These are phyloP conservation scores for Megaceryle maxima DNA, from an alignment of 2,113 vertebrate species.

Conservation along the genomic window DNA sequence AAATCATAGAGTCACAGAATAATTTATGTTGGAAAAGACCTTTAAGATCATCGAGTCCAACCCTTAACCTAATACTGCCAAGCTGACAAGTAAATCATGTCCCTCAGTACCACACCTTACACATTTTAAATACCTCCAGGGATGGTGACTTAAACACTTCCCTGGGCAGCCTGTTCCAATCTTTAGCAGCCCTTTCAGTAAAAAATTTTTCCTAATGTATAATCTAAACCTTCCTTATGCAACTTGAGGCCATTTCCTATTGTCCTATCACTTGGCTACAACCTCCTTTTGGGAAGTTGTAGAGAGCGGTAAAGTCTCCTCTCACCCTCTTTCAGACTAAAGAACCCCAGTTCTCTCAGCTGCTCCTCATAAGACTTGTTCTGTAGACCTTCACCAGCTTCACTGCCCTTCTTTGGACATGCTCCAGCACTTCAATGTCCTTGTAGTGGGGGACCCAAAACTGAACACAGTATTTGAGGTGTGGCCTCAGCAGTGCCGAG, in stretches of 20 bases:
- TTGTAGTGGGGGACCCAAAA: background rate
- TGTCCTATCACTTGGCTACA: background rate
- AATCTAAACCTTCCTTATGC: background rate
- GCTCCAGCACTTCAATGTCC: background rate
- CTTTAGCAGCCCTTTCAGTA: background rate
- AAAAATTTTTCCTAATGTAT: background rate
- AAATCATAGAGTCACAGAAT: background rate
- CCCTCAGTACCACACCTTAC: background rate
- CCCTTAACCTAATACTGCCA: background rate
- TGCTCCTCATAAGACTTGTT: background rate
- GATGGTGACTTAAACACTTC: background rate
- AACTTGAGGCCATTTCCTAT: background rate
- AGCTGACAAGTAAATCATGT: background rate
- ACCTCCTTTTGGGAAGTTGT: background rate
- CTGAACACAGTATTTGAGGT: background rate
- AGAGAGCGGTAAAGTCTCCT: background rate
- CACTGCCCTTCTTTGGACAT: background rate
- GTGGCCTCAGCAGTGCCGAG: background rate
- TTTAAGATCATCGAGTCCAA: background rate
- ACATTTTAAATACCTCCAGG: background rate
- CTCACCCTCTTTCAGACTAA: background rate
- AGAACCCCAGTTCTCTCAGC: background rate
- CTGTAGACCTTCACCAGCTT: background rate
- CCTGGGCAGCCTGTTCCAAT: background rate
- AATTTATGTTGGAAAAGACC: background rate